Conservation (phyloP, 2,888 invertebrate genomes). For the Mylabris sibirica region DNA sequence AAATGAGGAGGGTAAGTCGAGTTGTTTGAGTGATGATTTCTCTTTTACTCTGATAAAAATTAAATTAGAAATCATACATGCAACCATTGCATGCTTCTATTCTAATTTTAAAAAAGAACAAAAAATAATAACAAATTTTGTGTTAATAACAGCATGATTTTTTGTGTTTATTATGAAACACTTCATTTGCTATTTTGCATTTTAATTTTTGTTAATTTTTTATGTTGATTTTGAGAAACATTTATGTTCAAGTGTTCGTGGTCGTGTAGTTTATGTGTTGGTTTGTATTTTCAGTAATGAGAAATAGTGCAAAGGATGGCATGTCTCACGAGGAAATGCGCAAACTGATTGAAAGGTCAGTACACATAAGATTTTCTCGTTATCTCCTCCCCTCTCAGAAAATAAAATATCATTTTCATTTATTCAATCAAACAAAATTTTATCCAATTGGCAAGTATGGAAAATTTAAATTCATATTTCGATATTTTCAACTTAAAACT, state of each 20-base stretch:
- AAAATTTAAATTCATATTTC: background rate
- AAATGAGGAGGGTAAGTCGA: slow-evolving; percentile 62
- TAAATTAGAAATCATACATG: slow-evolving; percentile 1
- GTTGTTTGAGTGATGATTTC: slow-evolving; percentile 46
- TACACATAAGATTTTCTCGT: slow-evolving; percentile 53
- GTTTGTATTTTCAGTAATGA: slow-evolving; percentile 66
- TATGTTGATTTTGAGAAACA: slow-evolving; percentile 25
- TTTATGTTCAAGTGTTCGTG: slow-evolving; percentile 49
- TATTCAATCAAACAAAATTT: background rate
- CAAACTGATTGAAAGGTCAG: slow-evolving; percentile 97
- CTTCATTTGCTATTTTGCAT: slow-evolving; percentile 30
- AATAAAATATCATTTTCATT: background rate
- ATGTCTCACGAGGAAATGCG: slow-evolving; percentile 96
- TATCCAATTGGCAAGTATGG: background rate
- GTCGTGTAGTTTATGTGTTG: slow-evolving; percentile 60
- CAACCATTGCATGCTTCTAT: slow-evolving; percentile 21
- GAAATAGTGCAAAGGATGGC: slow-evolving; percentile 84
- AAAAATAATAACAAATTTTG: slow-evolving; percentile 21
- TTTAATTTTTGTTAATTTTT: slow-evolving; percentile 27
- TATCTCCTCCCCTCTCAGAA: no score
- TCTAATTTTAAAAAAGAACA: background rate
- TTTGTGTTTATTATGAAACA: slow-evolving; percentile 8
- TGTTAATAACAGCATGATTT: slow-evolving; percentile 44
- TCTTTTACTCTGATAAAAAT: background rate
- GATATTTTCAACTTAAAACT: background rate